Percentiles rank a stretch among this genome's conserved stretches.
Conservation (phyloP, 2,113 vertebrate genomes). For the Periophthalmodon schlosseri region DNA sequence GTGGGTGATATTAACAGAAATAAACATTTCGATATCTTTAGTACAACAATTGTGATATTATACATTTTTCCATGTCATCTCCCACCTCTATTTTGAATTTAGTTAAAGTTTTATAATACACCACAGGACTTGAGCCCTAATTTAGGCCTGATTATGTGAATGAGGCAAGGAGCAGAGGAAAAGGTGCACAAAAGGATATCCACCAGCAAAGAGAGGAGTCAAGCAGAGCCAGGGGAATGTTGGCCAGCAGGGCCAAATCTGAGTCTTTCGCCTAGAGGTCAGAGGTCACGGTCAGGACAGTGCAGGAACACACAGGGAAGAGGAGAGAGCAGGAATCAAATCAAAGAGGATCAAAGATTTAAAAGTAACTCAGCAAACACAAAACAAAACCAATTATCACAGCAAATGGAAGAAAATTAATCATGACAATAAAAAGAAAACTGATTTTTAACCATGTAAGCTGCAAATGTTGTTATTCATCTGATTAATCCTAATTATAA, state of each 20-base stretch:
- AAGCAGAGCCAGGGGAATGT: slow-evolving; percentile 87
- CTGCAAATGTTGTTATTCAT: neutral
- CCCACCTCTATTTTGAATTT: neutral
- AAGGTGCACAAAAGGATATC: slow-evolving; percentile 85
- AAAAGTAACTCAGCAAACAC: slow-evolving; percentile 21
- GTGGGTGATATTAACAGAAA: neutral
- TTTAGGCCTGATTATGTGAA: slow-evolving; percentile 15
- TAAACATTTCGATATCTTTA: too few species aligned
- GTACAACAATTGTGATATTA: too few species aligned
- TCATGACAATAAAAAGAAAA: slow-evolving; percentile 11
- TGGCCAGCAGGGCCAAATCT: slow-evolving; percentile 86
- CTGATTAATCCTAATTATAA: neutral
- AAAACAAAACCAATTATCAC: slow-evolving; percentile 37
- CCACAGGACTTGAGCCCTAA: neutral
- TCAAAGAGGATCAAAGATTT: slow-evolving; percentile 17
- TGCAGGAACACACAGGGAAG: slow-evolving; percentile 35
- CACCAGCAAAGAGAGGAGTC: slow-evolving; percentile 92
- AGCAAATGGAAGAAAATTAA: slow-evolving; percentile 19
- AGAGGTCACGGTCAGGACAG: slow-evolving; percentile 18
- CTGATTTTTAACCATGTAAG: neutral
- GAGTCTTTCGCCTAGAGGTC: slow-evolving; percentile 82
- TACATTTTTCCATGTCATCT: too few species aligned
- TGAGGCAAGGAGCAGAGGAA: slow-evolving; percentile 37
- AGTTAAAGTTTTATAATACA: neutral
- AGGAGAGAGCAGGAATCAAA: slow-evolving; percentile 19